phyloP scores from a whole-genome alignment of 2,797 vertebrate genomes.

The Parauchenoglanis punctatus region DNA sequence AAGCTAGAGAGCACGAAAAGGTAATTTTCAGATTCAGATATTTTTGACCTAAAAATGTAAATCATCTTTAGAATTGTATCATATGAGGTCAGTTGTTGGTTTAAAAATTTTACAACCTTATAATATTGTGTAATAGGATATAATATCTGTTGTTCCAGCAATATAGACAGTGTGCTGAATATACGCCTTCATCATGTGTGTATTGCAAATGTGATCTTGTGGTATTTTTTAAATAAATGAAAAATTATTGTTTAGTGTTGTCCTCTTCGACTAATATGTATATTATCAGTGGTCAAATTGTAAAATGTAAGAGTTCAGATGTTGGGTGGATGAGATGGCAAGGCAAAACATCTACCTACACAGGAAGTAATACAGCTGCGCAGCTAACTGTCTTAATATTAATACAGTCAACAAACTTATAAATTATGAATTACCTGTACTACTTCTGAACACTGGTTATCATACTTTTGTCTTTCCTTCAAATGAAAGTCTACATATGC shows the following conservation, averaged over 20 bases:
- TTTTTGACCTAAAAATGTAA: neutral
- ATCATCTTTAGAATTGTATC: neutral
- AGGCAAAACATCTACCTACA: neutral
- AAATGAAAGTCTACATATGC: neutral
- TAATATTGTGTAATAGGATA: neutral
- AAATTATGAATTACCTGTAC: neutral
- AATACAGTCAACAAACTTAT: neutral
- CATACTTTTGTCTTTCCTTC: neutral
- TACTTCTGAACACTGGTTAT: neutral
- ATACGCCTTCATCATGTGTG: neutral
- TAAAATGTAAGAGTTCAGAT: neutral
- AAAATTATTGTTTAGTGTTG: neutral
- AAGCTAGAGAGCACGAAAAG: neutral
- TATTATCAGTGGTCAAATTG: neutral
- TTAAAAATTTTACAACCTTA: slow-evolving; percentile 7
- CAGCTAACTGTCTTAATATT: neutral
- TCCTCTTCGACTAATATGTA: neutral
- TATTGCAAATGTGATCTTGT: neutral
- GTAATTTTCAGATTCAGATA: neutral
- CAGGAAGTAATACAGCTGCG: neutral
- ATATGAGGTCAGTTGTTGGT: neutral
- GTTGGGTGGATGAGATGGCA: neutral
- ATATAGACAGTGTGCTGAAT: neutral
- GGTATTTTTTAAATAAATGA: slow-evolving; percentile 17
- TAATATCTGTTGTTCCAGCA: neutral